These are phyloP conservation scores for Papilio elwesi DNA, from an alignment of 2,888 invertebrate genomes.

Conservation along the genomic window DNA sequence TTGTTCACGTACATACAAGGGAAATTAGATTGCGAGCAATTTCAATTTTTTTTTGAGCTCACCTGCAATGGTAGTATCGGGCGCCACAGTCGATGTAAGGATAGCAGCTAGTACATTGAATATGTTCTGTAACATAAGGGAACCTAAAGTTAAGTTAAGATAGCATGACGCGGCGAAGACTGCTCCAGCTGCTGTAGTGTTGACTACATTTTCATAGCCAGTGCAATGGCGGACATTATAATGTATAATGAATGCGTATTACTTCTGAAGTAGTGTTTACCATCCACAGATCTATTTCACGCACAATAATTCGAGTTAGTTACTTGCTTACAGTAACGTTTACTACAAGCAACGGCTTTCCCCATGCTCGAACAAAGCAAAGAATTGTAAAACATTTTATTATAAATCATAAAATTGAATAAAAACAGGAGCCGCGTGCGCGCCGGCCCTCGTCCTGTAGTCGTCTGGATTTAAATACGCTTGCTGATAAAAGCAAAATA, in stretches of 20 bases:
- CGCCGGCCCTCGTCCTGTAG: background rate
- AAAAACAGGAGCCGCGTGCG: background rate
- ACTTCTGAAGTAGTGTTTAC: background rate
- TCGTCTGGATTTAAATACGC: background rate
- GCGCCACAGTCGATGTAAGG: slow-evolving; percentile 13
- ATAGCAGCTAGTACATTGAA: slow-evolving; percentile 13
- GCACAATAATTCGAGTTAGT: background rate
- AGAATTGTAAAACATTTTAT: slow-evolving; percentile 8
- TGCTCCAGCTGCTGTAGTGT: background rate
- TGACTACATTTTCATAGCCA: background rate
- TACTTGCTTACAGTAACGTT: background rate
- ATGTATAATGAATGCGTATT: background rate
- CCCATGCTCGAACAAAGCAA: background rate
- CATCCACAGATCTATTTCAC: background rate
- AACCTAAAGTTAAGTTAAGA: too few species aligned
- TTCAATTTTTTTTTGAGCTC: background rate
- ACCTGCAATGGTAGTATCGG: background rate
- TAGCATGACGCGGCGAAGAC: too few species aligned
- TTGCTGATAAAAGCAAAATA: background rate
- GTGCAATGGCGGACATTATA: background rate
- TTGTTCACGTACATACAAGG: too few species aligned
- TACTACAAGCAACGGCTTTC: background rate
- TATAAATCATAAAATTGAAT: background rate
- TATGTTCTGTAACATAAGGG: slow-evolving; percentile 11
- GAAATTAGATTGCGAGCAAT: too few species aligned